phyloP scores from a whole-genome alignment of 2,113 vertebrate species.

The Lepus europaeus region DNA sequence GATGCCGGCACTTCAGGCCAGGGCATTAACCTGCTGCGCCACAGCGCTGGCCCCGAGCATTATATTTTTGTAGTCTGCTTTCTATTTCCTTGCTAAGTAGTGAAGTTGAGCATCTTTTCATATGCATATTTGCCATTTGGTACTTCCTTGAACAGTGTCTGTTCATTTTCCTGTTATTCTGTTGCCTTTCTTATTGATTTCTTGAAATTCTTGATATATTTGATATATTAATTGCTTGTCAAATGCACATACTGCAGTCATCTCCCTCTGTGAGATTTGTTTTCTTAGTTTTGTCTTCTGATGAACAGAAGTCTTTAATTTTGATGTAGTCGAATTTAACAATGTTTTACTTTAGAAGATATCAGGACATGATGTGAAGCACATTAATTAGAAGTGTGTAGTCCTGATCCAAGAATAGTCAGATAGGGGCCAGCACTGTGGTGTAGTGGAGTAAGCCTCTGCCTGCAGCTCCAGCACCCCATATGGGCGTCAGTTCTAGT shows the following conservation, averaged over 20 bases:
- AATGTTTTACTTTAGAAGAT: conserved; percentile 2
- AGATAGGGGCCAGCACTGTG: neutral
- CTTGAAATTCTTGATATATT: conserved; percentile 21
- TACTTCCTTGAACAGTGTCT: neutral
- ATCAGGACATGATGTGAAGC: conserved; percentile 12
- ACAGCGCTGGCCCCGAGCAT: too few species aligned
- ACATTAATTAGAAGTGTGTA: neutral
- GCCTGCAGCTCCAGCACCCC: too few species aligned
- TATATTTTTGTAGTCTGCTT: neutral
- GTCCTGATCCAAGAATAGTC: neutral
- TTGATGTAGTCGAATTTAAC: neutral
- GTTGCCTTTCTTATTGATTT: neutral
- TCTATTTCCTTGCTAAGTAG: neutral
- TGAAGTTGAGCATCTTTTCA: conserved; percentile 18
- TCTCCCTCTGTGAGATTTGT: neutral
- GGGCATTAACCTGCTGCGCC: too few species aligned
- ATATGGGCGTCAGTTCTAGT: too few species aligned
- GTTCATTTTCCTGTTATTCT: neutral
- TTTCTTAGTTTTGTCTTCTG: conserved; percentile 17
- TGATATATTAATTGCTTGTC: neutral
- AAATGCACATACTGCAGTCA: neutral
- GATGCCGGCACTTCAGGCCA: too few species aligned
- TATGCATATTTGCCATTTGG: neutral
- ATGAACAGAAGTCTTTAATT: conserved; percentile 7
- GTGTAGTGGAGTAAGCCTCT: too few species aligned